Evolutionary conservation across 2,888 invertebrate species (phyloP), one percentile per base, ranked within the genome.

Genomic region (Morpho achilles): DNA sequence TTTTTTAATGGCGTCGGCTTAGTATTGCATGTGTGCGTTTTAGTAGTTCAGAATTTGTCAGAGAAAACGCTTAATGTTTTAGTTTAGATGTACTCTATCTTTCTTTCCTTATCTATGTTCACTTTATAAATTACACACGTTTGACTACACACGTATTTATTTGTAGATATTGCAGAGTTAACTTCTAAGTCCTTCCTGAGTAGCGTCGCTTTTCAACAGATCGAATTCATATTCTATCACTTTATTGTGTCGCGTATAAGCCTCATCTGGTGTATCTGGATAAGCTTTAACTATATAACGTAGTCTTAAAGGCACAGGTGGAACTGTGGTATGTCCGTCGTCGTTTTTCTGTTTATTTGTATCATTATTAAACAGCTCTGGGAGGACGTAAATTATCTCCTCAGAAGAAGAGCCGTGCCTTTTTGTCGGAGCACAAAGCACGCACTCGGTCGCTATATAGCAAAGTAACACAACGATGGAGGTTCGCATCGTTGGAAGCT

Each of bases 401-500:
- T 8, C 40, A n/a, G 40, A 16, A 4, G 9, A 9, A 10, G 40
- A 10, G 46, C 8, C 8, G 32, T 41, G 22, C 7, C 41, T 8
- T n/a, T 23, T 7, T 40, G n/a, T 7, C 1, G 40, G 32, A 53
- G 59, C 43, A 60, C 40, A 53, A 46, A 55, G 47, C 23, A 47
- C 10, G 50, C 60, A 56, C 56, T 49, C 5, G 59, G 60, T 53
- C 53, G 60, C 47, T 61, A 53, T 42, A 65, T 32, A 54, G 23
- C 47, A 54, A 6, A 49, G 8, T 32, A 65, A 23, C 50, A 67
- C 10, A 8, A 45, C 56, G 48, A 62, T 9, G 16, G 58, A 49
- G 44, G 56, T 60, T 49, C 51, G 55, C 70, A 72, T 69, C 44
- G 61, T 64, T 47, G 47, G 51, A 52, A 48, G 47, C 54, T 59